Conservation (phyloP, 2,888 invertebrate genomes). For the Eurois occulta region DNA sequence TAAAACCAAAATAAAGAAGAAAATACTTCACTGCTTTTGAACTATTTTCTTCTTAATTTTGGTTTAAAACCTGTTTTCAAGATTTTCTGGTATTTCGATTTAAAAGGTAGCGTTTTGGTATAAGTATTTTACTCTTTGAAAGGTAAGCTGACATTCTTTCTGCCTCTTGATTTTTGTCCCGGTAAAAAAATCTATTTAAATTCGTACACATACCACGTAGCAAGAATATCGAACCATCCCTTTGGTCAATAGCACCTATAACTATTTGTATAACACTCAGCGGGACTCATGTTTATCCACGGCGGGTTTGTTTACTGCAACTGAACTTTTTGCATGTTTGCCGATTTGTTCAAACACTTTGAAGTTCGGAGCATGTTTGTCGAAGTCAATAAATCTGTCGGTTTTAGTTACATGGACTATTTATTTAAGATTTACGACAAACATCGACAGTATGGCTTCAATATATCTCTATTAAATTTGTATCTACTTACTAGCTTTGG, state of each 20-base stretch:
- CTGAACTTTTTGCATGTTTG: slow-evolving; percentile 52
- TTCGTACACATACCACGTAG: no score
- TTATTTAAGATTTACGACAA: slow-evolving; percentile 29
- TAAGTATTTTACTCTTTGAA: not conserved
- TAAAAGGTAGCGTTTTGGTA: not conserved
- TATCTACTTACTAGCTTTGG: not conserved
- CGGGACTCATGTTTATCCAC: slow-evolving; percentile 50
- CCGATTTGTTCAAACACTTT: slow-evolving; percentile 47
- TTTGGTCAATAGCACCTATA: slow-evolving; percentile 3
- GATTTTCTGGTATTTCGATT: not conserved
- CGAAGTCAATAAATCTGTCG: slow-evolving; percentile 48
- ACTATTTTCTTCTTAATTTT: not conserved
- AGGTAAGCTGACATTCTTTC: not conserved
- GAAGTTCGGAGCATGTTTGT: slow-evolving; percentile 38
- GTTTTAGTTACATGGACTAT: slow-evolving; percentile 20
- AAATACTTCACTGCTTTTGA: no score
- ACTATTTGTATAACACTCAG: slow-evolving; percentile 53
- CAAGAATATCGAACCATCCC: slow-evolving; percentile 5
- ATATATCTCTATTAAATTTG: not conserved
- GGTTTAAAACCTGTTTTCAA: not conserved
- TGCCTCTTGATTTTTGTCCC: not conserved
- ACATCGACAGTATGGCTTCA: not conserved
- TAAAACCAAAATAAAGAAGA: not conserved
- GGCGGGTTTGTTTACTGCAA: slow-evolving; percentile 40
- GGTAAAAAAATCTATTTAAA: not conserved